Evolutionary conservation across 2,888 invertebrate genomes (phyloP), one percentile per base, ranked within the genome.

Genomic region (Digitonthophagus gazella): DNA sequence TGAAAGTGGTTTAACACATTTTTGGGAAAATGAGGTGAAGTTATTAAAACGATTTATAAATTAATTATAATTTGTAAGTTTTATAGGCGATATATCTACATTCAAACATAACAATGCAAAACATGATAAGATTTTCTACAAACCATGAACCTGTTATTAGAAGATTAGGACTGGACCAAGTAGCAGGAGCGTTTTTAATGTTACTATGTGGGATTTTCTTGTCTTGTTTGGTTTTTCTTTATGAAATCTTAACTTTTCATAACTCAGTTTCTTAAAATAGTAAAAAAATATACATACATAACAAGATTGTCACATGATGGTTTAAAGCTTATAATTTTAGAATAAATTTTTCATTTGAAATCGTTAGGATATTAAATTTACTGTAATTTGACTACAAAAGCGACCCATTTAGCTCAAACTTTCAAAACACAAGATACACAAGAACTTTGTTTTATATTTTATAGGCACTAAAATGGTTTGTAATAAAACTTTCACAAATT

Each of bases 11-110:
- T 44, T 65, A 2, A 18, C 55, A n/a, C 14, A 28, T n/a, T 55
- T 55, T 18, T 65, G 65, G 65, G 65, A 65, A 65, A 65, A 44
- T 15, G 54, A 65, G 16, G 65, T 65, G 11, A 64, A 64, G 5
- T 2, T 4, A 56, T 56, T n/a, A 4, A 57, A 57, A 4, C 6
- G 14, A 57, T n/a, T 57, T 14, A 15, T 57, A 15, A 15, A 15
- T n/a, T n/a, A 57, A 44, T 3, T 11, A 44, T 44, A 44, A 8
- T 61, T 0, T 14, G 6, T 19, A 3, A 11, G 4, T 3, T 61
- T 61, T 61, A n/a, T 20, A 61, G 61, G 61, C 61, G n/a, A 18
- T 61, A 3, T 61, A 16, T 61, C 16, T 5, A 18, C 14, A n/a
- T 61, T 61, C 61, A 11, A 61, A 61, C 20, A 61, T 61, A 6